Base-by-base conservation (phyloP, 2,797 vertebrate genomes). In the Hemibagrus guttatus region DNA sequence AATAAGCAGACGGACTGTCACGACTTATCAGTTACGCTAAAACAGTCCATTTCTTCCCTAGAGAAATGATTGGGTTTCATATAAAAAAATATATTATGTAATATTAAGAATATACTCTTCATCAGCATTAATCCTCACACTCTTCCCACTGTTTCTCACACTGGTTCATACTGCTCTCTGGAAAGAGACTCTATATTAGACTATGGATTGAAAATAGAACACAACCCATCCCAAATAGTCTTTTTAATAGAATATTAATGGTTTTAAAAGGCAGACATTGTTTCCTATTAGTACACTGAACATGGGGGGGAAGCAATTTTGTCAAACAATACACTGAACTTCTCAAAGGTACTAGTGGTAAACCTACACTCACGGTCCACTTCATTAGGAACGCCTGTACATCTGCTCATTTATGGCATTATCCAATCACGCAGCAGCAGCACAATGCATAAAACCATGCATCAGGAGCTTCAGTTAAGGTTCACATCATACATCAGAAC, bases 281-380 rank as follows among this genome's bases (percentile, higher is more conserved):
- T 81, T 76, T 76, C 75, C 64, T 80, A 85, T 90, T 88, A 89
- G 59, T 83, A 87, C 80, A 85, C 84, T 56, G n/a, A 83, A 54
- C 63, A 83, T 23, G n/a, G 46, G 9, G 13, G 21, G 1, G 0
- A 39, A 39, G 26, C 39, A 46, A 49, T 66, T 52, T 28, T 13
- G 69, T 74, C 39, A 35, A 68, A 54, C 63, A 31, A 42, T 80
- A 79, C 42, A 79, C 42, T 86, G 64, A 52, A 82, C 52, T 46
- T 84, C 28, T 88, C 46, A 61, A 79, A 83, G 39, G 69, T 84
- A 66, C n/a, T 89, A 82, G 82, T 86, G 84, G 84, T 84, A 90
- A 89, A 89, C n/a, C 39, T 83, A 46, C 26, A 28, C 13, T 46
- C 39, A 46, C 35, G 0, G 12, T 64, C 35, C 79, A 81, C 59